Evolutionary conservation across 2,113 vertebrate species (phyloP), one percentile per base, ranked within the genome.

Genomic region (Cynocephalus volans): DNA sequence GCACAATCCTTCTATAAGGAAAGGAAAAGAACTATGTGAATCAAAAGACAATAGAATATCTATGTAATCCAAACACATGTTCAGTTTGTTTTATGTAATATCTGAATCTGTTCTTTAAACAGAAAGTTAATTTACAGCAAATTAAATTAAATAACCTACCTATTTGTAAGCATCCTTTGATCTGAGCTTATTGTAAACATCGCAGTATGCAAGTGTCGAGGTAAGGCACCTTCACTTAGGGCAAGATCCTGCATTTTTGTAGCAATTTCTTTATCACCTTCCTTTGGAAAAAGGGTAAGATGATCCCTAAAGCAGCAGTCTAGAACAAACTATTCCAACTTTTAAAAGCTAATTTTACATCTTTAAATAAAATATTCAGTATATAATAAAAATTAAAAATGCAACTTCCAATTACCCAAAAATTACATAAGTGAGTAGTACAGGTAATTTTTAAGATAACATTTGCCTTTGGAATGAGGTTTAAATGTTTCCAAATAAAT

Each of bases 231-330:
- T 99, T 99, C 99, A 98, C 99, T 99, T 94, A 99, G 98, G 26
- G 99, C 99, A 98, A 99, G 99, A 72, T 99, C 99, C 98, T 99
- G 99, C 99, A 99, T 99, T 99, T 99, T 99, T 50, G 99, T 99
- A 97, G 99, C 99, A 95, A 99, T 99, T 98, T 99, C 99, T 98
- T 99, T 99, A 98, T 99, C 99, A 98, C 99, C 99, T 98, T 99
- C 99, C 99, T 99, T 99, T 98, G 98, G 98, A 98, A 98, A 98
- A 92, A 99, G 96, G 96, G 97, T 77, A 98, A 99, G 93, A 98
- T 97, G 86, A 98, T 98, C 95, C 96, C 98, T 98, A 97, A 97
- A 93, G 96, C 95, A 98, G 96, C 86, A 97, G 97, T 97, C 97
- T 98, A 95, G 88, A 96, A 97, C 88, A 97, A 98, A 62, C 89